Base-by-base conservation (phyloP, 1,140 invertebrate genomes). In the Agrypnia vestita region DNA sequence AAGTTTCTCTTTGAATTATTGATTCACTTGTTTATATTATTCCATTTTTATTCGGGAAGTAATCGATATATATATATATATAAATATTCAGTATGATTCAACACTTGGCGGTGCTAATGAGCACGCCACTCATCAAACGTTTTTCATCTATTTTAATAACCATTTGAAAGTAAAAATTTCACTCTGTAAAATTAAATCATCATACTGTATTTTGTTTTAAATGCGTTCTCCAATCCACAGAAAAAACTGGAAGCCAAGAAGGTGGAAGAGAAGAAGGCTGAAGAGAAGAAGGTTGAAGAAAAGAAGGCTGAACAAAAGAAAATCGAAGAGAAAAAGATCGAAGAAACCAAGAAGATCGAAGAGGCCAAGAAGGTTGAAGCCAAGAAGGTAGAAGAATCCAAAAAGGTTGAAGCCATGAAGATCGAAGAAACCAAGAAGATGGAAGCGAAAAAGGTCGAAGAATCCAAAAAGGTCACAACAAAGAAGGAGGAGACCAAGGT, bases 351-450 rank as follows among this genome's bases (percentile, higher is more conserved):
- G 62, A 84, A 86, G 44, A 87, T 87, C 83, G 86, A 87, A 71
- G n/a, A n/a, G n/a, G 84, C 87, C 72, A 86, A 84, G 72, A 90
- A 89, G 84, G 88, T 88, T 59, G 85, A 87, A 84, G 89, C 87
- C 4, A 87, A 88, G 69, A 86, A 87, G 78, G 78, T 67, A 9
- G 85, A 86, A 84, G 86, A 86, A 73, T 86, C 86, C 62, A 86
- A 86, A 62, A 85, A 86, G 19, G 87, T 87, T 84, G 81, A 87
- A 78, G 84, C 87, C 82, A 84, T 80, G 82, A 84, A 85, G 44
- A 84, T 84, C 74, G 86, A 89, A 80, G 88, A 90, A 15, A 87
- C 91, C 85, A 89, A 91, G 84, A 90, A 91, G 84, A 86, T 86
- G 6, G 84, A 85, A 83, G 86, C 90, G 67, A 84, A 88, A 13